Conservation (phyloP, 2,797 vertebrate genomes). For the Trachops cirrhosus region DNA sequence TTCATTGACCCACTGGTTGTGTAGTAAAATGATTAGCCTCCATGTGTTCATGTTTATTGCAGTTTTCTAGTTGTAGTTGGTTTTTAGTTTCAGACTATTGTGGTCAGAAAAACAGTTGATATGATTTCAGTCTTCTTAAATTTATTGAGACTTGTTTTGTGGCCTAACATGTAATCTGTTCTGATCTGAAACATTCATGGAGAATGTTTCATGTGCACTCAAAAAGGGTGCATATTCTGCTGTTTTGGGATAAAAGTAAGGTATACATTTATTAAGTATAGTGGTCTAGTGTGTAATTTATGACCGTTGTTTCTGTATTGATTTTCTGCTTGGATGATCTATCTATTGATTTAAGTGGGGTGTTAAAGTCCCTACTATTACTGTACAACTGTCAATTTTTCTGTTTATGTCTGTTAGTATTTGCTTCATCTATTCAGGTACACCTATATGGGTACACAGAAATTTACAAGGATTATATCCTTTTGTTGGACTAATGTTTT, state of each 20-base stretch:
- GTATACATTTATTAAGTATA: not conserved
- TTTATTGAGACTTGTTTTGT: not conserved
- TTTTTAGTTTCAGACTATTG: not conserved
- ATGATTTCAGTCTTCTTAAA: not conserved
- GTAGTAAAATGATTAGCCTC: not conserved
- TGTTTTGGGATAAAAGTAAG: not conserved
- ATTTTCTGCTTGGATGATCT: not conserved
- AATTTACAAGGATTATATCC: not conserved
- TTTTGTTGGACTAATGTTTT: not conserved
- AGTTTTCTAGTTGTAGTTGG: not conserved
- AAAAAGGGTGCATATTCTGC: not conserved
- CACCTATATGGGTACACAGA: not conserved
- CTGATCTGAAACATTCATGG: too few species aligned
- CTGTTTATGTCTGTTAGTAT: not conserved
- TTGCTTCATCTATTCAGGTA: not conserved
- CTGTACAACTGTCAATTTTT: not conserved
- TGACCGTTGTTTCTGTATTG: not conserved
- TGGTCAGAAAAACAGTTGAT: not conserved
- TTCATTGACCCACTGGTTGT: not conserved
- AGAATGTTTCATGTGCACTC: not conserved
- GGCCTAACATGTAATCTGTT: not conserved
- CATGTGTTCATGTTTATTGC: not conserved
- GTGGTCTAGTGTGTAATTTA: not conserved
- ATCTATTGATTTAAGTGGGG: not conserved
- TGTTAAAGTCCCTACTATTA: not conserved